Evolutionary conservation across 2,797 vertebrate species (phyloP).

Genomic region (Alectoris magna): DNA sequence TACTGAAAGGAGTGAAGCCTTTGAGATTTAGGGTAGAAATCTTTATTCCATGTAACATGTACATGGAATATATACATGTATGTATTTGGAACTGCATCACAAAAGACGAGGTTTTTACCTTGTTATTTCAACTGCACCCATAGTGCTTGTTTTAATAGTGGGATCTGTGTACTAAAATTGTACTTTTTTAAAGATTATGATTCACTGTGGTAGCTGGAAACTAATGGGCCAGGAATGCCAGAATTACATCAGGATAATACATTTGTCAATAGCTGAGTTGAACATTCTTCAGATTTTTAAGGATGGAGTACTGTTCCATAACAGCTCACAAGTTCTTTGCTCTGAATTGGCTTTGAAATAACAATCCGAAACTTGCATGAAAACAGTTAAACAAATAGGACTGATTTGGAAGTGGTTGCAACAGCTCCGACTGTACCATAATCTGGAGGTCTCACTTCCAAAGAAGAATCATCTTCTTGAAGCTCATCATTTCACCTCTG

Average conservation of each 20-base stretch:
- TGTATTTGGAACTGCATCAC: too few relatives aligned
- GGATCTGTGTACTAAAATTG: neutral
- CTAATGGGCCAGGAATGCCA: neutral
- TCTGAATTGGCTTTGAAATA: neutral
- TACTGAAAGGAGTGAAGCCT: neutral
- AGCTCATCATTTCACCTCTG: neutral
- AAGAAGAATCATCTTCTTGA: neutral
- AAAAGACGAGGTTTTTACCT: neutral
- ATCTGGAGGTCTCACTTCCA: neutral
- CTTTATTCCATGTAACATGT: neutral
- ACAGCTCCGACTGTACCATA: too few relatives aligned
- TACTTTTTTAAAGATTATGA: neutral
- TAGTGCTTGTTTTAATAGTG: neutral
- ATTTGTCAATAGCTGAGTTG: neutral
- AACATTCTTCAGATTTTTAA: neutral
- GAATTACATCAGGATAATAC: neutral
- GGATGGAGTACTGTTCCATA: neutral
- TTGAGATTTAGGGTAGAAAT: neutral
- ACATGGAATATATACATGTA: too few relatives aligned
- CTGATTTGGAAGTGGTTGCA: neutral
- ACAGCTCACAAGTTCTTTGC: neutral
- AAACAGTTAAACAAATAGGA: neutral
- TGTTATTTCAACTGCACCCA: neutral
- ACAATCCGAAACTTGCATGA: neutral
- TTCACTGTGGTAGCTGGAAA: neutral